Percentiles rank a stretch among this genome's conserved stretches.
These are phyloP conservation scores for Drosophila silvestris DNA, from an alignment of 2,888 invertebrate species.

Conservation along the genomic window DNA sequence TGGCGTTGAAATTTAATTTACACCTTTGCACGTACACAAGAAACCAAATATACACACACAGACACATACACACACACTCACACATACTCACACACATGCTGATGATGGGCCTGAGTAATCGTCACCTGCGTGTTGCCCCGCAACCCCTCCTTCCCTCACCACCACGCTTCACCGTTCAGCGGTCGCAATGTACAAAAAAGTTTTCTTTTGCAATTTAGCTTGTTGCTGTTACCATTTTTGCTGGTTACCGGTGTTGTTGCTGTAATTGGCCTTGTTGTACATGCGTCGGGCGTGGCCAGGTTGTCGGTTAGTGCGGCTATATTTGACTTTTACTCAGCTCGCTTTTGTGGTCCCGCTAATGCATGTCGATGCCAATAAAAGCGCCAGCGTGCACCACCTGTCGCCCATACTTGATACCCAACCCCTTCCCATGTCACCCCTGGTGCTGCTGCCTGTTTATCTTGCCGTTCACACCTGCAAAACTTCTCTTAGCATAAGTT, in stretches of 20 bases:
- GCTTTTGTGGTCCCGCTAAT: conserved; percentile 73
- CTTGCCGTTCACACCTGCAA: conserved; percentile 78
- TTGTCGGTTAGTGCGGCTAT: conserved; percentile 62
- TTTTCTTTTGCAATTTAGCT: conserved; percentile 78
- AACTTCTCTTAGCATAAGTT: conserved; percentile 68
- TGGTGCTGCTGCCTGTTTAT: conserved; percentile 57
- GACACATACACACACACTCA: conserved; percentile 16
- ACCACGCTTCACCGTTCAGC: conserved; percentile 31
- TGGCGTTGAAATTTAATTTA: conserved; percentile 76
- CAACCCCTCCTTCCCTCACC: not conserved
- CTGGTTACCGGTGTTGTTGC: conserved; percentile 38
- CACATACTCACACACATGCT: conserved; percentile 28
- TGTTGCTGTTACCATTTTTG: conserved; percentile 57
- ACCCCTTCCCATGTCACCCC: not conserved
- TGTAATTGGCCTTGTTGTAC: conserved; percentile 61
- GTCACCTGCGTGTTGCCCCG: conserved; percentile 32
- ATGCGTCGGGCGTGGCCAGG: conserved; percentile 64
- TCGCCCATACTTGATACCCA: not conserved
- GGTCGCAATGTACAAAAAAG: conserved; percentile 61
- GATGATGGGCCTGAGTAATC: conserved; percentile 63
- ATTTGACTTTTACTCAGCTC: conserved; percentile 72
- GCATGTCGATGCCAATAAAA: conserved; percentile 78
- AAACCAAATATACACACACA: conserved; percentile 35
- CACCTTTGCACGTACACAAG: conserved; percentile 77
- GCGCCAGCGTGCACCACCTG: conserved; percentile 12